A percentile compares a stretch with the other conserved stretches of the same genome.
These are phyloP conservation scores for Agrochola lychnidis DNA, from an alignment of 2,888 invertebrate genomes.

Conservation along the genomic window DNA sequence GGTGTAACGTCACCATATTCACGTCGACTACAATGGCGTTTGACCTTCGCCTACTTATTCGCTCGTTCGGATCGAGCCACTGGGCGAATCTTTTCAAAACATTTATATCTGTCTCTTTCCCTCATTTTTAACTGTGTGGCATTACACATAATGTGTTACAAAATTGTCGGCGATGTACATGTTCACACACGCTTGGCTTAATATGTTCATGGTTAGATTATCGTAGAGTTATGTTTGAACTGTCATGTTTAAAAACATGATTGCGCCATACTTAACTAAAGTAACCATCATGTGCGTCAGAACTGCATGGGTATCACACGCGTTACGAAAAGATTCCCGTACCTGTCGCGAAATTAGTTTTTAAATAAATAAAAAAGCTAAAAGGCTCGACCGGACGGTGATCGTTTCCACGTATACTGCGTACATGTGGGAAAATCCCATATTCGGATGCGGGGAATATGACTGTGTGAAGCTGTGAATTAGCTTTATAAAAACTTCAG, in stretches of 20 bases:
- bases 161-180: constrained; percentile 45
- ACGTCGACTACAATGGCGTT: constrained; percentile 85
- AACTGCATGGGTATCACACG: background rate
- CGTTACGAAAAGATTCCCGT: background rate
- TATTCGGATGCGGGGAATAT: constrained; percentile 9
- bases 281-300: background rate
- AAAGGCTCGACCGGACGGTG: background rate
- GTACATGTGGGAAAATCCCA: constrained; percentile 19
- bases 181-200: constrained; percentile 43
- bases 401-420: constrained; percentile 4
- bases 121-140: constrained; percentile 56
- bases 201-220: constrained; percentile 54
- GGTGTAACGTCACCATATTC: constrained; percentile 82
- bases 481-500: background rate
- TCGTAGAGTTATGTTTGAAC: constrained; percentile 25
- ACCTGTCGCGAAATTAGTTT: background rate
- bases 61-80: constrained; percentile 85
- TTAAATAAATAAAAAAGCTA: constrained; percentile 16
- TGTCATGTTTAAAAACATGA: constrained; percentile 3
- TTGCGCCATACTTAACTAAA: constrained; percentile 9
- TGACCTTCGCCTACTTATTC: constrained; percentile 89
- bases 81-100: constrained; percentile 86
- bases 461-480: constrained; percentile 13
- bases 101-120: constrained; percentile 73
- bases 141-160: constrained; percentile 59